Evolutionary conservation across 2,888 invertebrate species (phyloP), one percentile per base, ranked within the genome.

Genomic region (Odontomyia ornata): DNA sequence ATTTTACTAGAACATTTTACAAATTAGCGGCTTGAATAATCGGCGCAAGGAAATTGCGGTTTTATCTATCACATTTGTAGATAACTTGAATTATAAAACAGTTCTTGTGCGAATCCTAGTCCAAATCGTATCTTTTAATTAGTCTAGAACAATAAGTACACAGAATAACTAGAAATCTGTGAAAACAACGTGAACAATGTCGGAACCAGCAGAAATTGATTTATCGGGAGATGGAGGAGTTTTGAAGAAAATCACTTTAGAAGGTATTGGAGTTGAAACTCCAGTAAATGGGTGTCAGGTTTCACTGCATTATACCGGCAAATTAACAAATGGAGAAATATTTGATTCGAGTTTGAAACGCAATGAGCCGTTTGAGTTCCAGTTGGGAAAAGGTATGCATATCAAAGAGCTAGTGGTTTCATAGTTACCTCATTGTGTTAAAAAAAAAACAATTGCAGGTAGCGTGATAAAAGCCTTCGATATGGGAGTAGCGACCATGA

Each of bases 391-490:
- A 91, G 94, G 96, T 93, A 87, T 47, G 64, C 21, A 71, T 4
- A n/a, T 64, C 21, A 52, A n/a, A 18, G 4, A 52, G 18, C 13
- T 52, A 9, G 4, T 52, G 52, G 2, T 52, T 36, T 36, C 9
- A 36, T 36, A 13, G 52, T n/a, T 69, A 30, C n/a, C 4, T 18
- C 25, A 76, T 25, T 73, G 43, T n/a, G n/a, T n/a, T n/a, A n/a
- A n/a, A n/a, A n/a, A 76, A 46, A 13, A 9, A 43, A 23, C 15
- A 52, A 13, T 52, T 52, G 15, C 52, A 94, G 94, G 91, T 0
- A 87, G 87, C 73, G 97, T 98, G 0, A 97, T 98, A 80, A 95
- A 94, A 88, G 97, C 93, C 87, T 99, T 98, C 95, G 98, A 99
- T 83, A 89, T 95, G 80, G 98, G 97, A 30, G 93, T 99, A 18